phyloP scores from a whole-genome alignment of 2,797 vertebrate species.

The Miichthys miiuy region DNA sequence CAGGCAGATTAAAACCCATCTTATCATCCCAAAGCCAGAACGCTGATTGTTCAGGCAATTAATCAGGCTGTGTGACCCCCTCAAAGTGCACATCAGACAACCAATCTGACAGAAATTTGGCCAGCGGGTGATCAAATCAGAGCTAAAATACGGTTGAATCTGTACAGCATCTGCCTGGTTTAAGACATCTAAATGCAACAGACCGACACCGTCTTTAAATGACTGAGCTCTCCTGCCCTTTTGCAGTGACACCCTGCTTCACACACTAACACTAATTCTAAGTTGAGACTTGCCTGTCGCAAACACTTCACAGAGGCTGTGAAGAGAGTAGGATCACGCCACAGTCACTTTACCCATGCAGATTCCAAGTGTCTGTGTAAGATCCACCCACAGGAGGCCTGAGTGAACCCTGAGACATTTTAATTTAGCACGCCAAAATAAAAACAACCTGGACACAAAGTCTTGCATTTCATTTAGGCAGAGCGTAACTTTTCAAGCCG shows the following conservation, averaged over 20 bases:
- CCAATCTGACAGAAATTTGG: background rate
- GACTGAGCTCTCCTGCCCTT: conserved; percentile 15
- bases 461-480: too few relatives aligned
- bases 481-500: too few relatives aligned
- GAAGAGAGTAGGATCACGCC: conserved; percentile 7
- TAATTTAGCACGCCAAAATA: background rate
- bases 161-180: background rate
- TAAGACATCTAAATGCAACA: background rate
- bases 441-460: background rate
- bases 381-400: background rate
- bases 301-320: conserved; percentile 22
- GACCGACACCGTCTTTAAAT: background rate
- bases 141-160: background rate
- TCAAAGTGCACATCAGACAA: background rate
- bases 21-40: background rate
- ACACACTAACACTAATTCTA: conserved; percentile 21
- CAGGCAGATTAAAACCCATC: background rate
- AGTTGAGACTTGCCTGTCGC: conserved; percentile 23
- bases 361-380: conserved; percentile 6
- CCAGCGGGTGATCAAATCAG: background rate
- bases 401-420: conserved; percentile 15
- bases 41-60: background rate
- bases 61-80: background rate
- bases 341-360: conserved; percentile 4
- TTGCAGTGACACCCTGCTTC: conserved; percentile 30